A percentile compares a stretch with the other conserved stretches of the same genome.
Conservation (phyloP, 2,888 invertebrate genomes). For the Antheraea assamensis region DNA sequence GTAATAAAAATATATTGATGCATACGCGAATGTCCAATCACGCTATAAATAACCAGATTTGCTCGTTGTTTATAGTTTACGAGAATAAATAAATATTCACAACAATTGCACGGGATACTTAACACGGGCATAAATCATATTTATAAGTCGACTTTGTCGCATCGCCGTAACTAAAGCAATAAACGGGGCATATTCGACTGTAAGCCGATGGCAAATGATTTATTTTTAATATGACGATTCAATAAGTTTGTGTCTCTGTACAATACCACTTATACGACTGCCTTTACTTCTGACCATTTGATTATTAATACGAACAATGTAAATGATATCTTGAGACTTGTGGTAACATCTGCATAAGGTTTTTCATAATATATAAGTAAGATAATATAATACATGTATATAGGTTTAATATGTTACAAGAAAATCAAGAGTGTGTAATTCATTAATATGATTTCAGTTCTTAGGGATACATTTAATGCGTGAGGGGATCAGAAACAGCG, state of each 20-base stretch:
- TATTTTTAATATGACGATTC: slow-evolving; percentile 40
- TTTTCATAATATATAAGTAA: neutral
- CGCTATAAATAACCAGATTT: slow-evolving; percentile 80
- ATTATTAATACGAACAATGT: slow-evolving; percentile 47
- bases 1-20: slow-evolving; percentile 52
- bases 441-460: too few relatives aligned
- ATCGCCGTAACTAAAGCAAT: slow-evolving; percentile 65
- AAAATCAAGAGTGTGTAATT: neutral
- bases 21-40: slow-evolving; percentile 74
- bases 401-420: neutral
- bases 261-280: slow-evolving; percentile 35
- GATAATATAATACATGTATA: too few relatives aligned
- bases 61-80: slow-evolving; percentile 79
- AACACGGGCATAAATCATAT: slow-evolving; percentile 78
- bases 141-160: slow-evolving; percentile 80
- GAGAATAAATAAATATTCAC: slow-evolving; percentile 79
- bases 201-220: slow-evolving; percentile 44
- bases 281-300: slow-evolving; percentile 48
- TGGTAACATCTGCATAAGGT: neutral
- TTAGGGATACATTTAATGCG: too few relatives aligned
- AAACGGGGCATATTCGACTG: slow-evolving; percentile 52
- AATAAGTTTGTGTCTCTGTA: slow-evolving; percentile 39
- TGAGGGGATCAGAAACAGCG: too few relatives aligned
- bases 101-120: slow-evolving; percentile 80
- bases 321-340: slow-evolving; percentile 41